Base-by-base conservation (phyloP, 2,113 vertebrate genomes). In the Phylloscopus trochilus region DNA sequence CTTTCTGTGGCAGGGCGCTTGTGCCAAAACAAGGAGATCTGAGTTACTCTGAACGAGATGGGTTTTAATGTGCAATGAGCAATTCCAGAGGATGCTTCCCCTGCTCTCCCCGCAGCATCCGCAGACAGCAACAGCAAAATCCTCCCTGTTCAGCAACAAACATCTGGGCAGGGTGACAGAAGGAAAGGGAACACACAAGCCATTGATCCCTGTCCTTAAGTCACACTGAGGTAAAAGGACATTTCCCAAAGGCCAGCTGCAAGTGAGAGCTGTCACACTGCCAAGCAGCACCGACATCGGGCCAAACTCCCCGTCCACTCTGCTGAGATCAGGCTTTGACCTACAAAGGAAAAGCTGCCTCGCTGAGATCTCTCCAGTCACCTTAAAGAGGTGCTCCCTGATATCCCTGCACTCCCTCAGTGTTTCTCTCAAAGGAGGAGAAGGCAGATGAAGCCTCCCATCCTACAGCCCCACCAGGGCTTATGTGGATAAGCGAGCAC, bases 11-110 rank as follows among this genome's bases (percentile, higher is more conserved):
- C 94, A 93, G 95, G 56, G 69, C 17, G 56, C 86, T 76, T 95
- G 86, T 93, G 95, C 95, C 95, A 96, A 94, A 96, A 94, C 83
- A 82, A 92, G 87, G 67, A 90, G 92, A 97, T 92, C 92, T 79
- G 86, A 92, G 69, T 75, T 73, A 16, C n/a, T 87, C 60, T 62
- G 73, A 64, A 66, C 0, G 7, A 90, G 93, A 31, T 46, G 51
- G 43, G 47, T 73, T 96, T 96, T 76, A 64, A 92, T 62, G 86
- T 21, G 1, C 76, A 75, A 46, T 41, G 39, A 78, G 26, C 2
- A 2, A 37, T 90, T 89, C 33, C 77, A 90, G 79, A 0, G 0
- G 68, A n/a, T 79, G 70, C 75, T 88, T 76, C 67, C 59, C 53
- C 55, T 3, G 1, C 51, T 81, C 51, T 81, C 28, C 59, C 46